These are phyloP conservation scores for Ellobium chinense DNA, from an alignment of 2,888 invertebrate genomes.

Conservation along the genomic window DNA sequence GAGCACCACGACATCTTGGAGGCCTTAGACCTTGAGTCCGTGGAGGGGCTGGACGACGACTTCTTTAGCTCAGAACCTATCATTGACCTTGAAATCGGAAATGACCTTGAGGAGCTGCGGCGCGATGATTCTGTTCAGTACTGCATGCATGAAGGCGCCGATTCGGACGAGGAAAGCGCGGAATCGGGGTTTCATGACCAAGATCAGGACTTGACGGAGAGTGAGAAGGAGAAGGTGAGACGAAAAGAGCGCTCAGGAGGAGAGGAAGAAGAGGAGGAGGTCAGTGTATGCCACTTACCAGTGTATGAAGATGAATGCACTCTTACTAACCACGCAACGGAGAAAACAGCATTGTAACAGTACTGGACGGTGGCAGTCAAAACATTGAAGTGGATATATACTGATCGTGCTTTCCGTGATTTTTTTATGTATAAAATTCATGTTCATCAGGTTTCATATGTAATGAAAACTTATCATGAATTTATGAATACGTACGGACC, in stretches of 20 bases:
- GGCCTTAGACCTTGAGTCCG: constrained; percentile 48
- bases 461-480: too few species aligned
- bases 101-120: constrained; percentile 73
- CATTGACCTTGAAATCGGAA: constrained; percentile 74
- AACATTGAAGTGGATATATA: too few species aligned
- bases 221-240: constrained; percentile 19
- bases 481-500: too few species aligned
- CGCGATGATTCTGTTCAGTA: constrained; percentile 68
- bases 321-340: not conserved
- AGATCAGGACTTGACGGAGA: constrained; percentile 51
- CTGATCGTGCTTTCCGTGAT: too few species aligned
- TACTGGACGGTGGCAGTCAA: too few species aligned
- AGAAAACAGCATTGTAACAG: constrained; percentile 2
- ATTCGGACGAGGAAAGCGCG: constrained; percentile 74
- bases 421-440: too few species aligned
- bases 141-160: constrained; percentile 59
- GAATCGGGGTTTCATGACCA: constrained; percentile 76
- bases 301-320: not conserved
- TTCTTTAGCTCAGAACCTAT: constrained; percentile 55
- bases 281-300: not conserved
- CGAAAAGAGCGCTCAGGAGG: constrained; percentile 18
- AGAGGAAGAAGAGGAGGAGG: constrained; percentile 29
- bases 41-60: constrained; percentile 38
- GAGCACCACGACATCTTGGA: constrained; percentile 49
- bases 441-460: too few species aligned